Conservation (phyloP, 1,140 invertebrate genomes). For the Sitodiplosis mosellana region DNA sequence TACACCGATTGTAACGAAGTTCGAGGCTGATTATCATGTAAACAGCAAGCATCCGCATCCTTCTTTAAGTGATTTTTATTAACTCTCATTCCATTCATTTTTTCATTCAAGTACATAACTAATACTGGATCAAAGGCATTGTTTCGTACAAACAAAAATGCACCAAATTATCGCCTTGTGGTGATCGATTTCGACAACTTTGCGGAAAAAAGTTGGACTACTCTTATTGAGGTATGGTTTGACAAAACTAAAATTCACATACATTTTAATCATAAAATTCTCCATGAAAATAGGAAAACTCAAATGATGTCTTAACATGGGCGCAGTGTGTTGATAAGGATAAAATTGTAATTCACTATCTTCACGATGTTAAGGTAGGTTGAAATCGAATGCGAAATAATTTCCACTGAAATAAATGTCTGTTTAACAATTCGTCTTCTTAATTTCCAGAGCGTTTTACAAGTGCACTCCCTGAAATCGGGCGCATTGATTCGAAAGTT, state of each 20-base stretch:
- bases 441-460: conserved; percentile 32
- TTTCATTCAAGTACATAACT: conserved; percentile 61
- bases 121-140: conserved; percentile 69
- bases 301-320: conserved; percentile 82
- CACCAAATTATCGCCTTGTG: conserved; percentile 78
- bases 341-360: conserved; percentile 76
- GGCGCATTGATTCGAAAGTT: conserved; percentile 59
- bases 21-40: conserved; percentile 90
- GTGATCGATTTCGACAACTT: conserved; percentile 70
- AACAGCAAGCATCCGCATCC: conserved; percentile 6
- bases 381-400: not conserved
- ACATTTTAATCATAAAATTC: conserved; percentile 1
- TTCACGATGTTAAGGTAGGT: conserved; percentile 79
- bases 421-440: too few species aligned
- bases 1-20: conserved; percentile 64
- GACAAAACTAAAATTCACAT: too few species aligned
- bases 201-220: conserved; percentile 60
- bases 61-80: conserved; percentile 1
- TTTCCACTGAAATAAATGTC: too few species aligned
- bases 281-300: conserved; percentile 57
- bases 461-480: conserved; percentile 56
- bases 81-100: conserved; percentile 17
- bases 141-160: conserved; percentile 86
- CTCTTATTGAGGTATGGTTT: conserved; percentile 34
- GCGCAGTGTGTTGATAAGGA: conserved; percentile 62